Percentiles rank a stretch among this genome's conserved stretches.
phyloP scores from a whole-genome alignment of 2,797 vertebrate genomes.

The Arctocebus calabarensis region DNA sequence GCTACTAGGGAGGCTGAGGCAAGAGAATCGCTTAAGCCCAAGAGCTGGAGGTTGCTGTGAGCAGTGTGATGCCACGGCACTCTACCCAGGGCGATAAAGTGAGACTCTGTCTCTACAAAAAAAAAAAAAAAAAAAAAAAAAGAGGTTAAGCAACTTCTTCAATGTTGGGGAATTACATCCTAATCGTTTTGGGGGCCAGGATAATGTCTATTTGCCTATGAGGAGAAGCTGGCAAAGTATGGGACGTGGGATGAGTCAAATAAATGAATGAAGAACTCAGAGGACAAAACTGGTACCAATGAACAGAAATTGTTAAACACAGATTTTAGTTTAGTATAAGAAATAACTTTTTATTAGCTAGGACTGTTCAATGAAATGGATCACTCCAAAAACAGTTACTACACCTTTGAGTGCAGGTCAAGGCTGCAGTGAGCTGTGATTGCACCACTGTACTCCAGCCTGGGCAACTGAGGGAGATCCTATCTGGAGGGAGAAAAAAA shows the following conservation, averaged over 20 bases:
- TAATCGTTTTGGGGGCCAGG: not conserved
- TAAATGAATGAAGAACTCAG: constrained; percentile 19
- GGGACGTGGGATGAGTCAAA: not conserved
- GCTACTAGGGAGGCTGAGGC: too few relatives aligned
- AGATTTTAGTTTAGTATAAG: constrained; percentile 27
- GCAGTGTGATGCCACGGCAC: too few relatives aligned
- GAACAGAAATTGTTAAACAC: not conserved
- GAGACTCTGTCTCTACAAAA: too few relatives aligned
- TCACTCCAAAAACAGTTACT: not conserved
- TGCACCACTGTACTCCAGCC: not conserved
- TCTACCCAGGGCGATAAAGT: too few relatives aligned
- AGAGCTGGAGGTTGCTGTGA: too few relatives aligned
- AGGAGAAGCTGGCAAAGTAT: constrained; percentile 14
- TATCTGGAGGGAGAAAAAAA: not conserved
- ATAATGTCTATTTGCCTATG: not conserved
- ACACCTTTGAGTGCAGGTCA: not conserved
- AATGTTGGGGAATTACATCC: constrained; percentile 19
- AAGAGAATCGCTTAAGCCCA: too few relatives aligned
- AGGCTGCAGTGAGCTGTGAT: not conserved
- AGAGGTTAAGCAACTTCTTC: constrained; percentile 43
- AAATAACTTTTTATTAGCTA: not conserved
- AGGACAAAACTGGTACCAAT: constrained; percentile 43
- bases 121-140: too few relatives aligned
- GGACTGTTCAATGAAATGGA: not conserved
- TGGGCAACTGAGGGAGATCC: not conserved